Evolutionary conservation across 2,888 invertebrate genomes (phyloP).

Genomic region (Phasia obesa): DNA sequence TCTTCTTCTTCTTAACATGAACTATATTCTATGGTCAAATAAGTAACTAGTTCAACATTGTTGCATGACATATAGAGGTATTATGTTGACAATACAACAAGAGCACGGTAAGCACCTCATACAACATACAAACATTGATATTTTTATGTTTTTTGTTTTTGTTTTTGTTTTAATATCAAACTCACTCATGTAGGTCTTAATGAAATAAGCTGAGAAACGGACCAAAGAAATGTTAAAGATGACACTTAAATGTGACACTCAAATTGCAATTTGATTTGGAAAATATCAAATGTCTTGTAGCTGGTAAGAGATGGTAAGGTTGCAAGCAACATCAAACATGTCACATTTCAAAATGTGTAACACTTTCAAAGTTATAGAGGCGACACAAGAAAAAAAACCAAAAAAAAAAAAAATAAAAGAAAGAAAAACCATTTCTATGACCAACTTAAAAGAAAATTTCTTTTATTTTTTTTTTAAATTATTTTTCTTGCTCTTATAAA

Average conservation of each 20-base stretch:
- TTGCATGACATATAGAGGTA: constrained; percentile 55
- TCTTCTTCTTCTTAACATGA: constrained; percentile 39
- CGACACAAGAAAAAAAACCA: too few relatives aligned
- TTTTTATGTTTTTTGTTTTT: not conserved
- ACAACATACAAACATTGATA: not conserved
- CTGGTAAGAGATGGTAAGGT: not conserved
- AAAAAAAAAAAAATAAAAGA: constrained; percentile 3
- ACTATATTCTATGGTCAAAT: constrained; percentile 70
- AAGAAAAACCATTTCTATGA: not conserved
- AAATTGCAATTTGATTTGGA: constrained; percentile 48
- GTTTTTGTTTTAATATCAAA: not conserved
- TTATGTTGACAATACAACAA: constrained; percentile 48
- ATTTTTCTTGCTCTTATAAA: not conserved
- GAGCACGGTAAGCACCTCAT: not conserved
- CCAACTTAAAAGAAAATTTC: not conserved
- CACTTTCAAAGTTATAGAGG: constrained; percentile 49
- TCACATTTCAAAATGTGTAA: constrained; percentile 53
- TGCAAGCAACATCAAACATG: constrained; percentile 52
- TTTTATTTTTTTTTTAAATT: not conserved
- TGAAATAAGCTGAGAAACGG: constrained; percentile 34
- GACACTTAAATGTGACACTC: constrained; percentile 48
- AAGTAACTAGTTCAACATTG: constrained; percentile 70
- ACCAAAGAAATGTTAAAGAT: constrained; percentile 56
- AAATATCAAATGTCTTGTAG: constrained; percentile 52
- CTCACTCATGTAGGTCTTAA: constrained; percentile 19